Evolutionary conservation across 2,113 vertebrate species (phyloP).

Genomic region (Archocentrus centrarchus): DNA sequence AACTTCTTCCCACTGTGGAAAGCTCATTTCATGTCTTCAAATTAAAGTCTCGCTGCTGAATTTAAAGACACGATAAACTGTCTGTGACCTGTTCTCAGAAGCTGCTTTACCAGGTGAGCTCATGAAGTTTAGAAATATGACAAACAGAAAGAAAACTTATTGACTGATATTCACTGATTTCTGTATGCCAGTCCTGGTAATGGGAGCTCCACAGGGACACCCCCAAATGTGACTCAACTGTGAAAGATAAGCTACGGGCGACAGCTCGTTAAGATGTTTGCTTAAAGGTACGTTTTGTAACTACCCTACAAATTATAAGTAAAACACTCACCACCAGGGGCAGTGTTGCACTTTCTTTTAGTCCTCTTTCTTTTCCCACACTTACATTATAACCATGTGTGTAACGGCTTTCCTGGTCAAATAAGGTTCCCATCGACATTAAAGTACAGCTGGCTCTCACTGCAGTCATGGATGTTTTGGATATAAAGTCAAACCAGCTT

Average conservation of each 20-base stretch:
- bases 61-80: neutral
- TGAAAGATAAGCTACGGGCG: neutral
- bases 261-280: no score
- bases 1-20: neutral
- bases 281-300: neutral
- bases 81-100: neutral
- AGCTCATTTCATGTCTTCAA: conserved; percentile 1
- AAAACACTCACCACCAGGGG: neutral
- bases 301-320: neutral
- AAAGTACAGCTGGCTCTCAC: no score
- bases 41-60: neutral
- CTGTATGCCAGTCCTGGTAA: neutral
- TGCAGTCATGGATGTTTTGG: no score
- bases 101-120: neutral
- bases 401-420: no score
- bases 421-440: no score
- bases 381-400: no score
- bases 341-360: neutral
- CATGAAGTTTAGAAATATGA: neutral
- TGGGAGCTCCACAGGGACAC: neutral
- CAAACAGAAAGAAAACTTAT: neutral
- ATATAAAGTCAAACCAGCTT: no score
- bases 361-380: no score
- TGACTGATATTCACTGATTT: neutral
- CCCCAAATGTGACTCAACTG: neutral